phyloP scores from a whole-genome alignment of 2,888 invertebrate genomes.

The Epinotia demarniana region DNA sequence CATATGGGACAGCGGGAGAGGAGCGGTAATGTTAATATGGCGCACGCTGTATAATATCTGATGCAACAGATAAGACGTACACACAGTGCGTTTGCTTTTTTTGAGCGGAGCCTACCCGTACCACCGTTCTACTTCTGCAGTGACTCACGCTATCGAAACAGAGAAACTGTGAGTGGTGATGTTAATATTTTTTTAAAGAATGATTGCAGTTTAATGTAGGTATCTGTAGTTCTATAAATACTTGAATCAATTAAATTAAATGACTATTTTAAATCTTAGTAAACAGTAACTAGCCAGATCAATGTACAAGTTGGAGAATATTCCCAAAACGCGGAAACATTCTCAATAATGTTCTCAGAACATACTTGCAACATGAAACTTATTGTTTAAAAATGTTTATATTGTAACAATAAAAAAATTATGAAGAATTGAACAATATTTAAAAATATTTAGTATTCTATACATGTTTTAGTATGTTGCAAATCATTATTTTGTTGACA shows the following conservation, averaged over 20 bases:
- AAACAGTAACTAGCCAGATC: too few relatives aligned
- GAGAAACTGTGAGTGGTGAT: constrained; percentile 60
- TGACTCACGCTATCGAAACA: constrained; percentile 69
- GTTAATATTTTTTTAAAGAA: constrained; percentile 11
- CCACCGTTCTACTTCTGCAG: constrained; percentile 77
- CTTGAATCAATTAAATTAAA: neutral
- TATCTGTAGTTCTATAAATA: neutral
- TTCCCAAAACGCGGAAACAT: too few relatives aligned
- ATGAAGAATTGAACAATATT: too few relatives aligned
- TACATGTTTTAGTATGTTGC: too few relatives aligned
- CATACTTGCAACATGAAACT: too few relatives aligned
- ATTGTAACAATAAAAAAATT: too few relatives aligned
- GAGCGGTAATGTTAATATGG: constrained; percentile 21
- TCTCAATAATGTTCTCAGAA: too few relatives aligned
- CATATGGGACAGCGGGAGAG: too few relatives aligned
- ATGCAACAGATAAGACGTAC: constrained; percentile 81
- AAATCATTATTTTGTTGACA: too few relatives aligned
- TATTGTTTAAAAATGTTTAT: too few relatives aligned
- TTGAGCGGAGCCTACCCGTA: constrained; percentile 72
- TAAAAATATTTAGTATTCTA: too few relatives aligned
- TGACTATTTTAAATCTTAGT: neutral
- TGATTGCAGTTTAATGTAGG: neutral
- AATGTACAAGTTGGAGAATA: too few relatives aligned
- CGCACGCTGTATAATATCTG: constrained; percentile 74
- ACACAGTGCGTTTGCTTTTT: constrained; percentile 68